A percentile compares a stretch with the other conserved stretches of the same genome.
These are phyloP conservation scores for Proteles cristata DNA, from an alignment of 2,113 vertebrate genomes.

Conservation along the genomic window DNA sequence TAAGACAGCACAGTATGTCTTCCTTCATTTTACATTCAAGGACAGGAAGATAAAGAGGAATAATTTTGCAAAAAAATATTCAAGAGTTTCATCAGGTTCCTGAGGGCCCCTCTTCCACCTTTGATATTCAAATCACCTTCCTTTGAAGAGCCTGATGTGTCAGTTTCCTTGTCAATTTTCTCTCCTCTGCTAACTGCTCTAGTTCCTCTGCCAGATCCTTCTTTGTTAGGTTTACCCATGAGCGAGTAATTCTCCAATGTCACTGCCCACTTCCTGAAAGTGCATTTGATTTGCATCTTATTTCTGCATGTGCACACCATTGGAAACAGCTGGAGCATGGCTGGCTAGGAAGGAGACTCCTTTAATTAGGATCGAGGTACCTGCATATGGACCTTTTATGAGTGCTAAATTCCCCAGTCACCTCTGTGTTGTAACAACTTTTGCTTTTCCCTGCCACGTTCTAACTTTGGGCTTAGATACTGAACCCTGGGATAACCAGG, in stretches of 20 bases:
- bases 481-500: background rate
- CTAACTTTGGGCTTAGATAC: background rate
- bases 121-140: slow-evolving; percentile 73
- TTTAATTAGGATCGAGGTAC: too few species aligned
- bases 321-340: background rate
- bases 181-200: background rate
- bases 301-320: background rate
- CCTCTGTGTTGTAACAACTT: background rate
- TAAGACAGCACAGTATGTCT: background rate
- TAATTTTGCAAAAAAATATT: slow-evolving; percentile 39
- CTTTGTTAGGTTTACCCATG: background rate
- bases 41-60: slow-evolving; percentile 54
- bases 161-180: background rate
- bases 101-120: slow-evolving; percentile 11
- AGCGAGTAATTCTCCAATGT: background rate
- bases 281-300: background rate
- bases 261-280: background rate
- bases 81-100: slow-evolving; percentile 49
- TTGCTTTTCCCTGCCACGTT: background rate
- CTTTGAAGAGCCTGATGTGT: background rate
- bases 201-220: background rate
- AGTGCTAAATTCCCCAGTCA: background rate
- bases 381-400: background rate
- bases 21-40: slow-evolving; percentile 51
- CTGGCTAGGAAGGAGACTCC: background rate